These are phyloP conservation scores for Centruroides sculpturatus DNA, from an alignment of 1,140 invertebrate species.

Conservation along the genomic window DNA sequence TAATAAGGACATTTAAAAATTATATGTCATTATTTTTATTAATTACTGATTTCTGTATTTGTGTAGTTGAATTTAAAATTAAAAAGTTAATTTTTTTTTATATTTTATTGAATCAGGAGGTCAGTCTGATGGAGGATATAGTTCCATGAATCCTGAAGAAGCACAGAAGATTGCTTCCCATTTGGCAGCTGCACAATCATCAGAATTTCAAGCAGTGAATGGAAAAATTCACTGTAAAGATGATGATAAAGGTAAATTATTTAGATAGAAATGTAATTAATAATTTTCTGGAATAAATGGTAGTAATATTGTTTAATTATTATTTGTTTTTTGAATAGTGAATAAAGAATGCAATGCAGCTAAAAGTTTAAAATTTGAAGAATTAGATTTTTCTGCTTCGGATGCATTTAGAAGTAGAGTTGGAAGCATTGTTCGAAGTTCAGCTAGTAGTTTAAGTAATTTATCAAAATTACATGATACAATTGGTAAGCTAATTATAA, in stretches of 20 bases:
- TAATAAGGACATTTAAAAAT: no score
- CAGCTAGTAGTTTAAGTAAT: slow-evolving; percentile 27
- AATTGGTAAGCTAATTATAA: background rate
- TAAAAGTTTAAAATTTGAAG: slow-evolving; percentile 10
- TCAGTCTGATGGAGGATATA: slow-evolving; percentile 35
- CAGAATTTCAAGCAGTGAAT: no score
- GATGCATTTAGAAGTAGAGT: slow-evolving; percentile 41
- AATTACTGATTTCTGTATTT: no score
- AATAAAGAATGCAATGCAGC: slow-evolving; percentile 5
- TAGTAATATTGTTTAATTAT: background rate
- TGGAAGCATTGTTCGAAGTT: slow-evolving; percentile 45
- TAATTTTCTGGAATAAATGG: background rate
- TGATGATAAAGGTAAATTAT: background rate
- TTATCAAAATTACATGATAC: slow-evolving; percentile 10
- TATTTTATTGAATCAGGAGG: slow-evolving; percentile 22
- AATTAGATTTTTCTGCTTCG: slow-evolving; percentile 38
- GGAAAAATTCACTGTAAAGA: no score
- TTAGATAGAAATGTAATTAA: background rate
- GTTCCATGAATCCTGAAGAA: slow-evolving; percentile 35
- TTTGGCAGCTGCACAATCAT: no score
- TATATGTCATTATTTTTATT: no score
- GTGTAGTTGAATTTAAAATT: no score
- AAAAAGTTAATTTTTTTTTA: no score
- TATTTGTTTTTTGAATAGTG: background rate
- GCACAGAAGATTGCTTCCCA: background rate